Conservation (phyloP, 2,888 invertebrate genomes). For the Lasioglossum villosulum region DNA sequence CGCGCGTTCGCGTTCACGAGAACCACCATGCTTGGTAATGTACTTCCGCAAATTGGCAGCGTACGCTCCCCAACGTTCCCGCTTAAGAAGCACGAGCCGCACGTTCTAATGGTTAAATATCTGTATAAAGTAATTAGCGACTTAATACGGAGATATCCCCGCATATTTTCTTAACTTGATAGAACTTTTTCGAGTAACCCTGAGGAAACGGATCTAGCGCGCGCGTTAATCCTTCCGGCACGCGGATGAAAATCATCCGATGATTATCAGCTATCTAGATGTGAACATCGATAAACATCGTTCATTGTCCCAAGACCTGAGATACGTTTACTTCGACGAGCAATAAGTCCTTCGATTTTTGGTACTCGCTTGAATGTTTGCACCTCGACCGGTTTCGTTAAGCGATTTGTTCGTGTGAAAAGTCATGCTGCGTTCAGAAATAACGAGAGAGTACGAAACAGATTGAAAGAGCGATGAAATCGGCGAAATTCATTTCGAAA, state of each 20-base stretch:
- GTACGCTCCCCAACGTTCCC: slow-evolving; percentile 51
- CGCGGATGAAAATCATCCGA: background rate
- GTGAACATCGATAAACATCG: background rate
- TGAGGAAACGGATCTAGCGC: slow-evolving; percentile 42
- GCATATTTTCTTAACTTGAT: slow-evolving; percentile 69
- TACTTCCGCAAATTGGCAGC: slow-evolving; percentile 51
- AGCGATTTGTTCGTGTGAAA: background rate
- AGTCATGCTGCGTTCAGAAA: too few relatives aligned
- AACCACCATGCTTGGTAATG: slow-evolving; percentile 52
- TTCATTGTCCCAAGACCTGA: background rate
- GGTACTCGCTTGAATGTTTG: background rate
- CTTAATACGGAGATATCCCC: slow-evolving; percentile 68
- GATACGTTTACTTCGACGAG: background rate
- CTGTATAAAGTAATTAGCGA: slow-evolving; percentile 58
- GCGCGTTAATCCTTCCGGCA: slow-evolving; percentile 32
- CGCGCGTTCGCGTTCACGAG: slow-evolving; percentile 27
- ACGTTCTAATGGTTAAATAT: slow-evolving; percentile 46
- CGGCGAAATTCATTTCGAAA: background rate
- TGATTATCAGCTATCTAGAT: background rate
- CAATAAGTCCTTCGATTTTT: background rate
- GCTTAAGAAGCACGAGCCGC: slow-evolving; percentile 56
- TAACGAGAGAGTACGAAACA: too few relatives aligned
- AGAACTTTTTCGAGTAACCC: slow-evolving; percentile 56
- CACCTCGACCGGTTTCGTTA: background rate
- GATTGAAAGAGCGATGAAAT: background rate